These are phyloP conservation scores for Odontamblyopus lacepedii DNA, from an alignment of 2,797 vertebrate species.

Conservation along the genomic window DNA sequence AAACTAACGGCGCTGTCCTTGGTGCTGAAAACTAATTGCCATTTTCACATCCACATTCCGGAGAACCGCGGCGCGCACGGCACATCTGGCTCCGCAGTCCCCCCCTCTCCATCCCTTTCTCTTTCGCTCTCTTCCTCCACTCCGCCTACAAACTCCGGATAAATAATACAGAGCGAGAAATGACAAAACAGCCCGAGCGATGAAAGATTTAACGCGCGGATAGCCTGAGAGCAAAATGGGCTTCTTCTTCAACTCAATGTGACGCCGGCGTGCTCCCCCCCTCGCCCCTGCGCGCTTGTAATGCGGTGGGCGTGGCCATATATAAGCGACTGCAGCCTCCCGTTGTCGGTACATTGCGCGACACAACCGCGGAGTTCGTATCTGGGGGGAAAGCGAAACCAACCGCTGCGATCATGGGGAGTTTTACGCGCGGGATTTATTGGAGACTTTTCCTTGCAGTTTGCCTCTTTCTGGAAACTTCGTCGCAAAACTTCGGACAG, in stretches of 20 bases:
- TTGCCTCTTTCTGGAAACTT: slow-evolving; percentile 75
- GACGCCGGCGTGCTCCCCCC: slow-evolving; percentile 67
- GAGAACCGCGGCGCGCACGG: slow-evolving; percentile 44
- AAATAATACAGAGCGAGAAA: slow-evolving; percentile 60
- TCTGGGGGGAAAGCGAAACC: background rate
- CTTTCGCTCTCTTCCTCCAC: background rate
- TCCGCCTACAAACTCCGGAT: slow-evolving; percentile 52
- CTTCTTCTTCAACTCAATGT: slow-evolving; percentile 52
- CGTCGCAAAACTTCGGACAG: slow-evolving; percentile 86
- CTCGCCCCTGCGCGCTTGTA: slow-evolving; percentile 72
- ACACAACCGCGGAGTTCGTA: slow-evolving; percentile 48
- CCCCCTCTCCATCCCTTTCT: background rate
- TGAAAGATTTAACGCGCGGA: slow-evolving; percentile 66
- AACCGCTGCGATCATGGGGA: slow-evolving; percentile 58
- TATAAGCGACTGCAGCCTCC: slow-evolving; percentile 80
- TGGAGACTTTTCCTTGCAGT: slow-evolving; percentile 82
- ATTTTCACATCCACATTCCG: slow-evolving; percentile 34
- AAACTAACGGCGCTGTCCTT: slow-evolving; percentile 45
- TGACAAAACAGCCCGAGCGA: slow-evolving; percentile 56
- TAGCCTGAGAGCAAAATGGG: slow-evolving; percentile 54
- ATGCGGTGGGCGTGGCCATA: slow-evolving; percentile 78
- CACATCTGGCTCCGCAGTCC: slow-evolving; percentile 41
- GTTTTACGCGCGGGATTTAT: slow-evolving; percentile 61
- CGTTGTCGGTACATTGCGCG: slow-evolving; percentile 72
- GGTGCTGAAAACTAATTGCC: slow-evolving; percentile 50